Conservation (phyloP, 2,113 vertebrate species). For the Corynorhinus townsendii region DNA sequence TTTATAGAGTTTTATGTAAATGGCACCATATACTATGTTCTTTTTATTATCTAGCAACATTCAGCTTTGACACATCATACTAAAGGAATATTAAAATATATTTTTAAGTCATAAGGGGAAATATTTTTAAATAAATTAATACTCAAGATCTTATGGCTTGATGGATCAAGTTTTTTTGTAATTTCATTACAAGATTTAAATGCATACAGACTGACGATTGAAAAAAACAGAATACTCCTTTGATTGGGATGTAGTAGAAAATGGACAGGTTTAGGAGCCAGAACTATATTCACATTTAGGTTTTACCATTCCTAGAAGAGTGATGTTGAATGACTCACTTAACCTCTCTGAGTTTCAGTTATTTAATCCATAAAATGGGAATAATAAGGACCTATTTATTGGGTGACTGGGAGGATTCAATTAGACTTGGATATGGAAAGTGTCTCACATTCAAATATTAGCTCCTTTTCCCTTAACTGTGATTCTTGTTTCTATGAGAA, state of each 20-base stretch:
- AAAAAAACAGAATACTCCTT: neutral
- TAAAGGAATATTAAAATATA: neutral
- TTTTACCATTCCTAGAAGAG: neutral
- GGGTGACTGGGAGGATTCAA: neutral
- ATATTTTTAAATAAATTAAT: neutral
- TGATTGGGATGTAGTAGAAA: neutral
- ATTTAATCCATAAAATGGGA: constrained; percentile 38
- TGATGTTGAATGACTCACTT: neutral
- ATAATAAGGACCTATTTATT: constrained; percentile 27
- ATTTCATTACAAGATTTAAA: neutral
- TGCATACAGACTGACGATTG: neutral
- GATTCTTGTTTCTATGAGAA: constrained; percentile 38
- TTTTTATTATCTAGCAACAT: neutral
- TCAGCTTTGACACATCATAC: neutral
- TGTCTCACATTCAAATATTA: constrained; percentile 11
- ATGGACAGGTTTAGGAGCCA: neutral
- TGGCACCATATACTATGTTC: neutral
- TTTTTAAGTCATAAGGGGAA: neutral
- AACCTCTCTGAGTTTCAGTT: neutral
- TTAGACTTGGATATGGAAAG: neutral
- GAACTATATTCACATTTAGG: neutral
- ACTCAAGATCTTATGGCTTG: neutral
- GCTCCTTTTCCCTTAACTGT: neutral
- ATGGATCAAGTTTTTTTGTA: neutral
- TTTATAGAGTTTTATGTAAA: neutral